Evolutionary conservation across 1,140 invertebrate species (phyloP).

Genomic region (Thaumatotibia leucotreta): DNA sequence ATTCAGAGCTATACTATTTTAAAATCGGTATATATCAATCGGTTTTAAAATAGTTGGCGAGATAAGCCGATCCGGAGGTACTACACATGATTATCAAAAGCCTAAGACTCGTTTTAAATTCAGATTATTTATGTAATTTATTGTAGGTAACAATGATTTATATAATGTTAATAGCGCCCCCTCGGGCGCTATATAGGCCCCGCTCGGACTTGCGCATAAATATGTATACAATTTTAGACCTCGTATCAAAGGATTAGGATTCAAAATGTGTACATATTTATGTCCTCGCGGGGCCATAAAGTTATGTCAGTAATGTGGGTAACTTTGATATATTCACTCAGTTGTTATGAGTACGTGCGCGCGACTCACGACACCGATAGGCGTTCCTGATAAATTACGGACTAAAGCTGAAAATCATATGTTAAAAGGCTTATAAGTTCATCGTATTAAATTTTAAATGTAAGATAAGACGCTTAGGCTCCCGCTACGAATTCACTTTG

Average conservation of each 20-base stretch:
- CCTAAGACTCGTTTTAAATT: slow-evolving; percentile 74
- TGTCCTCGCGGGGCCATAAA: not conserved
- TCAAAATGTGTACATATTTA: too few species aligned
- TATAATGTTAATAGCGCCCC: slow-evolving; percentile 43
- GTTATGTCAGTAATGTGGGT: slow-evolving; percentile 20
- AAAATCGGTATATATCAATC: not conserved
- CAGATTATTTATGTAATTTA: slow-evolving; percentile 75
- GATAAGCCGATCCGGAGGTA: slow-evolving; percentile 39
- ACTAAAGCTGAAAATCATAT: not conserved
- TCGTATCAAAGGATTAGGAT: too few species aligned
- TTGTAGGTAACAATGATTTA: slow-evolving; percentile 64
- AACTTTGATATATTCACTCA: slow-evolving; percentile 38
- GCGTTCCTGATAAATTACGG: not conserved
- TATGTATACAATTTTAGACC: too few species aligned
- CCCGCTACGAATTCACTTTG: too few species aligned
- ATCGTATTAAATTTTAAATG: not conserved
- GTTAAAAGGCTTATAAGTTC: not conserved
- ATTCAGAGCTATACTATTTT: slow-evolving; percentile 26
- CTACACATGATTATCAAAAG: slow-evolving; percentile 59
- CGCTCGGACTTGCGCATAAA: not conserved
- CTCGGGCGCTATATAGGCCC: not conserved
- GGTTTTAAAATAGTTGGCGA: slow-evolving; percentile 5
- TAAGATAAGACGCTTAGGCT: not conserved
- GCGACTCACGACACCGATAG: not conserved
- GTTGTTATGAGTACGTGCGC: slow-evolving; percentile 30